A percentile compares a stretch with the other conserved stretches of the same genome.
Conservation (phyloP, 2,888 invertebrate genomes). For the Halocaridina rubra region DNA sequence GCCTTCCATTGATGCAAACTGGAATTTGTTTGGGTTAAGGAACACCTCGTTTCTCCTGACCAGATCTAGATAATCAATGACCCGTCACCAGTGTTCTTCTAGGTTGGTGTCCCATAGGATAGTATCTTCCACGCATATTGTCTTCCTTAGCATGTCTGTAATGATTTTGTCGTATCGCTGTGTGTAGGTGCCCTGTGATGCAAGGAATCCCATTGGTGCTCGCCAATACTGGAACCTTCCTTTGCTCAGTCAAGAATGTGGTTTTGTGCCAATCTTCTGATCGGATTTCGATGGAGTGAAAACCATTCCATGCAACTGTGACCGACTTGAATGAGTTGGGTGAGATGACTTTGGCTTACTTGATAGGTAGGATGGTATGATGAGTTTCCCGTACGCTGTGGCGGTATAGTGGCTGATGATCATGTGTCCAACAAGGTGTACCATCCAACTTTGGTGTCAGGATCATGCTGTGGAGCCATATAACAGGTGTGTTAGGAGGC, state of each 20-base stretch:
- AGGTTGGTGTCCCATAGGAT: not conserved
- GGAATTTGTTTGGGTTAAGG: conserved; percentile 23
- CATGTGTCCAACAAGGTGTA: not conserved
- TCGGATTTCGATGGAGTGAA: not conserved
- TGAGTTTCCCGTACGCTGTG: not conserved
- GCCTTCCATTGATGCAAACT: not conserved
- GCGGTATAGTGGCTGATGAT: not conserved
- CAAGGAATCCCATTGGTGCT: not conserved
- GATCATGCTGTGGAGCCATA: not conserved
- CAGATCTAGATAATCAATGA: not conserved
- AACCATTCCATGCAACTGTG: not conserved
- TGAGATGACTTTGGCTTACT: not conserved
- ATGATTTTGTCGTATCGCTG: not conserved
- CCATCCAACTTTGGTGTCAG: not conserved
- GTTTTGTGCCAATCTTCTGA: not conserved
- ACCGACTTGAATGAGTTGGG: not conserved
- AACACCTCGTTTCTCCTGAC: not conserved
- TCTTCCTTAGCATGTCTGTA: not conserved
- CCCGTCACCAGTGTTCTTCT: not conserved
- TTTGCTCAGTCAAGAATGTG: not conserved
- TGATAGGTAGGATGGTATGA: not conserved
- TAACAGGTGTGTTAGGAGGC: not conserved
- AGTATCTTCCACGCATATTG: no score
- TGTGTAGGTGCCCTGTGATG: not conserved
- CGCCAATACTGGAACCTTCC: not conserved